Conservation (phyloP, 2,888 invertebrate species). For the Cephus pygmeus region DNA sequence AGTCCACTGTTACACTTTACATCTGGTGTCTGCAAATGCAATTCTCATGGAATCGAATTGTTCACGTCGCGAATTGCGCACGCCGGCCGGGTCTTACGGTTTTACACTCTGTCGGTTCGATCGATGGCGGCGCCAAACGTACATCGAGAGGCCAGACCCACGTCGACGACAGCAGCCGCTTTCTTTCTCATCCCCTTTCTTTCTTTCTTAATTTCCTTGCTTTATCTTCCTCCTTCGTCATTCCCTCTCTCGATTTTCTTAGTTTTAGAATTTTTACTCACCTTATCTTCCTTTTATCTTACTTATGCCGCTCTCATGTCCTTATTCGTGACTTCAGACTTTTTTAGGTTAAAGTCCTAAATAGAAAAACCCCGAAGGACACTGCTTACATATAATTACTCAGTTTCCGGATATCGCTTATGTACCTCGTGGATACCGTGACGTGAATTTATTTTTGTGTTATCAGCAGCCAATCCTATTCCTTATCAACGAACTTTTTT, state of each 20-base stretch:
- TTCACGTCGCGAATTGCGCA: constrained; percentile 1
- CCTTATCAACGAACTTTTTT: neutral
- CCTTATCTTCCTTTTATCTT: neutral
- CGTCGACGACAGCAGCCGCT: neutral
- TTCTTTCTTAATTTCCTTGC: neutral
- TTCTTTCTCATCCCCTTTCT: neutral
- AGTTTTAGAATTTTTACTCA: neutral
- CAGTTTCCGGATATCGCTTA: neutral
- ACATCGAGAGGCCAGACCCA: neutral
- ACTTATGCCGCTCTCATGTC: neutral
- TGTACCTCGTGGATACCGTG: neutral
- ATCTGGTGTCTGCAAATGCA: neutral
- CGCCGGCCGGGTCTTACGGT: neutral
- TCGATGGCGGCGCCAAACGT: neutral
- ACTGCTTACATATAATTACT: neutral
- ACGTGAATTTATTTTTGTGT: neutral
- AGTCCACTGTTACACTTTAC: neutral
- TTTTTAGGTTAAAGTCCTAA: neutral
- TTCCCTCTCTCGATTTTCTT: neutral
- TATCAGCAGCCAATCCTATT: neutral
- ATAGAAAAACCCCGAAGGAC: neutral
- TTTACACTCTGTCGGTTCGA: neutral
- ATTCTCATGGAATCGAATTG: neutral
- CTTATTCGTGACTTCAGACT: neutral
- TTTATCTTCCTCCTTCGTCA: neutral